Conservation (phyloP, 1,140 invertebrate genomes). For the Drosophila kepulauana region DNA sequence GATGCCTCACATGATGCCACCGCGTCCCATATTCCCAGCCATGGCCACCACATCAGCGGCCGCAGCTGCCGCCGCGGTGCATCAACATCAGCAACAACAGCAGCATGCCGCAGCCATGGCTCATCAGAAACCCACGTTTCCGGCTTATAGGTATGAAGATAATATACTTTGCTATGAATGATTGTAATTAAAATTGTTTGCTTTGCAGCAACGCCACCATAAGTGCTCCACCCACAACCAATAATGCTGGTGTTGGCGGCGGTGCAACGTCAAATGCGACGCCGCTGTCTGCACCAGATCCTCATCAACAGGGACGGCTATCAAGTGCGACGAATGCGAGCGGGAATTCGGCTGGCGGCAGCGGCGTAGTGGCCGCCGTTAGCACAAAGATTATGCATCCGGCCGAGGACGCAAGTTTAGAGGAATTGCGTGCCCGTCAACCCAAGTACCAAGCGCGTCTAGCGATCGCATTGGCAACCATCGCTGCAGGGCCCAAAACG, state of each 20-base stretch:
- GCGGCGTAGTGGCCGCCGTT: slow-evolving; percentile 85
- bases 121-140: slow-evolving; percentile 91
- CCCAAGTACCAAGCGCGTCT: slow-evolving; percentile 88
- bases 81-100: slow-evolving; percentile 61
- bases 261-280: slow-evolving; percentile 60
- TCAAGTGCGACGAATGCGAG: slow-evolving; percentile 50
- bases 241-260: slow-evolving; percentile 70
- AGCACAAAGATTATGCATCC: slow-evolving; percentile 97
- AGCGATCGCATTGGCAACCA: slow-evolving; percentile 70
- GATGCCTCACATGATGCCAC: slow-evolving; percentile 90
- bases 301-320: slow-evolving; percentile 66
- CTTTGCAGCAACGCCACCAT: slow-evolving; percentile 88
- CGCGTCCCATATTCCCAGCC: slow-evolving; percentile 91
- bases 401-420: slow-evolving; percentile 96
- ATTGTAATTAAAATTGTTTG: neutral
- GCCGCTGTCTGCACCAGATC: slow-evolving; percentile 76
- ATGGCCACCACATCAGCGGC: slow-evolving; percentile 88
- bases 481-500: slow-evolving; percentile 79
- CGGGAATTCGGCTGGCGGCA: slow-evolving; percentile 12
- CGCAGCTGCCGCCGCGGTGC: slow-evolving; percentile 80
- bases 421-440: slow-evolving; percentile 92
- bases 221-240: slow-evolving; percentile 88
- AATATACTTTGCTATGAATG: neutral
- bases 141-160: slow-evolving; percentile 89
- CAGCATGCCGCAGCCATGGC: slow-evolving; percentile 85